A percentile compares a stretch with the other conserved stretches of the same genome.
Conservation (phyloP, 1,140 invertebrate species). For the Platyscapa corneri region DNA sequence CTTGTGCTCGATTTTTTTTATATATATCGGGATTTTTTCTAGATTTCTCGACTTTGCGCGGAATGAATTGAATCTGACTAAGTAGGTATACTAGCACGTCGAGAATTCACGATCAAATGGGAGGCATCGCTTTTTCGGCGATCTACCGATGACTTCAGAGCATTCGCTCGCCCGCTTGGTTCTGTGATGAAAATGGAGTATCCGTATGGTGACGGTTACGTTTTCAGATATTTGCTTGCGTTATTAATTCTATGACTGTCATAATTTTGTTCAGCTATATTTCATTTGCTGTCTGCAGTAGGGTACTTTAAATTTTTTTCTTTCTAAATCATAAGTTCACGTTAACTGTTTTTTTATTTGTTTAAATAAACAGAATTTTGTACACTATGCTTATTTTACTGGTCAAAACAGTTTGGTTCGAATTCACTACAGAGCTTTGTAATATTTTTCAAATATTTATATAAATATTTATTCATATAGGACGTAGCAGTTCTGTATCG, state of each 20-base stretch:
- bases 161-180: background rate
- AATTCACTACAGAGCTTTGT: too few species aligned
- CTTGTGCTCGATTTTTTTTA: background rate
- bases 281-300: too few species aligned
- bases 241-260: background rate
- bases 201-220: background rate
- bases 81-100: background rate
- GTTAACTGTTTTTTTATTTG: too few species aligned
- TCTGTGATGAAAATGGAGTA: background rate
- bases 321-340: too few species aligned
- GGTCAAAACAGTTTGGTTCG: too few species aligned
- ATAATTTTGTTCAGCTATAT: background rate
- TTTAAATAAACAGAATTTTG: too few species aligned
- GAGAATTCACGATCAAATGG: constrained; percentile 25
- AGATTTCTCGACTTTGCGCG: background rate
- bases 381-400: too few species aligned
- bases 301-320: too few species aligned
- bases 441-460: too few species aligned
- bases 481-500: too few species aligned
- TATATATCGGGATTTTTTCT: too few species aligned
- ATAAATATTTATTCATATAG: too few species aligned
- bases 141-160: background rate
- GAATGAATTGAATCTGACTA: background rate
- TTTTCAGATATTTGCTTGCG: background rate
- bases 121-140: constrained; percentile 16